Evolutionary conservation across 2,888 invertebrate genomes (phyloP).

Genomic region (Bruchidius siliquastri): DNA sequence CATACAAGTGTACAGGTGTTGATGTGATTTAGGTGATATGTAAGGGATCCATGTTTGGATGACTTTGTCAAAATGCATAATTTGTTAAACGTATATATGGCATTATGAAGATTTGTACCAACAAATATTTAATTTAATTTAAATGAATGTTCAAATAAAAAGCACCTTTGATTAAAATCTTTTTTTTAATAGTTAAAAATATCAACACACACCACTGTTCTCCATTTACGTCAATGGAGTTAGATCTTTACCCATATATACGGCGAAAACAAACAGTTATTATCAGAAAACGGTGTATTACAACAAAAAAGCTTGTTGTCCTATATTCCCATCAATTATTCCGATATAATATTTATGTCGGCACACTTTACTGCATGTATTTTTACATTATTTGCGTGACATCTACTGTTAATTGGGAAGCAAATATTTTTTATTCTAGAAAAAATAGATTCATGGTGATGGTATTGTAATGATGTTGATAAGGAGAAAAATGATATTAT

Average conservation of each 20-base stretch:
- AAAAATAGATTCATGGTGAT: neutral
- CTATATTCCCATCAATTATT: neutral
- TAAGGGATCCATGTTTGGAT: no score
- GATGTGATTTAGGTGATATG: no score
- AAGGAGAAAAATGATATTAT: no score
- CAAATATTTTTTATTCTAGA: neutral
- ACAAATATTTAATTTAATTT: no score
- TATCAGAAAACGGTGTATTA: neutral
- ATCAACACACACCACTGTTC: neutral
- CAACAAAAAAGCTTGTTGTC: neutral
- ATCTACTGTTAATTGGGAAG: neutral
- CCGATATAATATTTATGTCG: neutral
- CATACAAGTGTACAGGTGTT: no score
- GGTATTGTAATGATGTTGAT: no score
- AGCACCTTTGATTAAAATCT: no score
- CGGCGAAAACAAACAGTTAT: neutral
- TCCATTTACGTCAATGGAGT: neutral
- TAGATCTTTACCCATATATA: neutral
- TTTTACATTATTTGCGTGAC: neutral
- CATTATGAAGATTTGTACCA: no score
- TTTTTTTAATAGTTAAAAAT: no score
- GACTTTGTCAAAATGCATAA: no score
- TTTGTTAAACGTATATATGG: no score
- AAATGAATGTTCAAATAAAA: no score
- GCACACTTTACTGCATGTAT: neutral